Conservation (phyloP, 2,888 invertebrate species). For the Volucella inflata region DNA sequence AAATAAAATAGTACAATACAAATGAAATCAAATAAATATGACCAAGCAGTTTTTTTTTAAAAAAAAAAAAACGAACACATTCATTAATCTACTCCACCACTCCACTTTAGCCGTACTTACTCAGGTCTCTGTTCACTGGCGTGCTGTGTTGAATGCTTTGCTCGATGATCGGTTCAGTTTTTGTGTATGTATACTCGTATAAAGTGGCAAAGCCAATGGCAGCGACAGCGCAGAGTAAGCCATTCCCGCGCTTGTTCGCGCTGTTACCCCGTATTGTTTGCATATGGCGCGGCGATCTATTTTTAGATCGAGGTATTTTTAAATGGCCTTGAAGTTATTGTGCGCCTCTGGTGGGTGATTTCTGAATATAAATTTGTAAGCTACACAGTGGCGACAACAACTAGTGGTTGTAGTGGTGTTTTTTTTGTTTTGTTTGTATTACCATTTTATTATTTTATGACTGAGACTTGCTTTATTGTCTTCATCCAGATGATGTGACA, state of each 20-base stretch:
- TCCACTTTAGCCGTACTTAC: neutral
- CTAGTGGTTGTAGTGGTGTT: constrained; percentile 37
- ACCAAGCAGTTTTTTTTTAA: constrained; percentile 1
- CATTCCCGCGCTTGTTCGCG: constrained; percentile 65
- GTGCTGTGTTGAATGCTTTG: constrained; percentile 7
- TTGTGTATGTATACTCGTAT: constrained; percentile 47
- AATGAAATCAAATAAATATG: constrained; percentile 26
- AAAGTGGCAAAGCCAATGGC: constrained; percentile 10
- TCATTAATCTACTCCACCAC: constrained; percentile 34
- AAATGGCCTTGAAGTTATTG: constrained; percentile 80
- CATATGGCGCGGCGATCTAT: constrained; percentile 77
- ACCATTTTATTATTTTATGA: constrained; percentile 1
- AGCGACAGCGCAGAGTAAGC: constrained; percentile 39
- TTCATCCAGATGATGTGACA: constrained; percentile 54
- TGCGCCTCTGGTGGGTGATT: constrained; percentile 74
- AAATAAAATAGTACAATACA: no score
- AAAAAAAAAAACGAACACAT: constrained; percentile 62
- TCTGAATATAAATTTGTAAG: constrained; percentile 72
- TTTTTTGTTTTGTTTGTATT: neutral
- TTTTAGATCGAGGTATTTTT: constrained; percentile 80
- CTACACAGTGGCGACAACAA: constrained; percentile 57
- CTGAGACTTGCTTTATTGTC: constrained; percentile 38
- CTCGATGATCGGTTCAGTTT: constrained; percentile 34
- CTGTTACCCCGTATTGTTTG: constrained; percentile 70
- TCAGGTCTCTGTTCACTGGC: no score